Base-by-base conservation (phyloP, 2,113 vertebrate species). In the Felis chaus region DNA sequence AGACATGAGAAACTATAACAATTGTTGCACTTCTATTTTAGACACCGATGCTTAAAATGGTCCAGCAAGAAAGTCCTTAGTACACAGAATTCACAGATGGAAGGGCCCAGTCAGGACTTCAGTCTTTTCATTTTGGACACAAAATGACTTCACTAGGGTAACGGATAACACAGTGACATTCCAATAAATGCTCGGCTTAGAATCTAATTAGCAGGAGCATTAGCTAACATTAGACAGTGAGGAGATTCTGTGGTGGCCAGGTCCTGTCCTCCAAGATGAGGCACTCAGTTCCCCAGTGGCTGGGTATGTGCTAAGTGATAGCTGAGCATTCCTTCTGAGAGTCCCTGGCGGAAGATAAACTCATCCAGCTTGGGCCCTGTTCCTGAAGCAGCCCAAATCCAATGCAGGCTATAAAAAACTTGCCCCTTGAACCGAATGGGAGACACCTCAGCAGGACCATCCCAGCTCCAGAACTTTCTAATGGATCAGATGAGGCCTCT, bases 1-100 rank as follows among this genome's bases (percentile, higher is more conserved):
- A 96, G 81, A 91, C 78, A 73, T 36, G 23, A 97, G 68, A 89
- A 93, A 92, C 31, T 21, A 2, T 66, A 93, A 82, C 87, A 95
- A n/a, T 63, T 94, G 88, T 92, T 97, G 71, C 8, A 29, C n/a
- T 96, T 94, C 69, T 89, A 5, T 92, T 96, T 87, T 90, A 97
- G 97, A 93, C 5, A 23, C 27, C 2, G 50, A 53, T 78, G 57
- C 36, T 94, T 96, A 82, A 91, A 94, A 45, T 2, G 14, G 55
- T 74, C 27, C 71, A 83, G 31, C 50, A 91, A 87, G 76, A 94
- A 96, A 96, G 89, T 69, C 33, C 66, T 82, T n/a, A 29, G 5
- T 53, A 69, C 11, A 63, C 6, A 65, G 50, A 78, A 85, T 61
- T 78, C 71, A 85, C 53, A 97, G n/a, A 2, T 41, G 0, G 45